Base-by-base conservation (phyloP, 37 sponge, comb jelly and placozoan genomes). In the Haliclona indistincta region DNA sequence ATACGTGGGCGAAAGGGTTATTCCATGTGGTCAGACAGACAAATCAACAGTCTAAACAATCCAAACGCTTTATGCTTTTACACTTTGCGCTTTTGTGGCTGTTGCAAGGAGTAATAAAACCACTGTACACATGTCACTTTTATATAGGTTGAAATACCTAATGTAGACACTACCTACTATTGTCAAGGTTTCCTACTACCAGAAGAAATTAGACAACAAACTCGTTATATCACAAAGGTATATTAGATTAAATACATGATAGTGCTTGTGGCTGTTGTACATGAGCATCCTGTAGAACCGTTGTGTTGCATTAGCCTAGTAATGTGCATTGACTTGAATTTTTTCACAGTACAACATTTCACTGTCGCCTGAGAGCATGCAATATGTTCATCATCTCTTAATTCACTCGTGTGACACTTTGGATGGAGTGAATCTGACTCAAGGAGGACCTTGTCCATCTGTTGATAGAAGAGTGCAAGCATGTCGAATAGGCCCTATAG, bases 81-180 rank as follows among this genome's bases (percentile, higher is more conserved):
- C n/a, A n/a, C n/a, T n/a, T n/a, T n/a, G n/a, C n/a, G n/a, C n/a
- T n/a, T n/a, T n/a, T n/a, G n/a, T n/a, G n/a, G n/a, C n/a, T n/a
- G n/a, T n/a, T n/a, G n/a, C n/a, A n/a, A n/a, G n/a, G n/a, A n/a
- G n/a, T n/a, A n/a, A n/a, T n/a, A n/a, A n/a, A n/a, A n/a, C n/a
- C n/a, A n/a, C n/a, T n/a, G n/a, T n/a, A n/a, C n/a, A n/a, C n/a
- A n/a, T n/a, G n/a, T n/a, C n/a, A n/a, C n/a, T n/a, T n/a, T n/a
- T n/a, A 6, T 58, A 6, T 58, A 78, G 86, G 54, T 85, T 47
- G 34, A 33, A 13, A 69, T 86, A 36, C 86, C 86, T 17, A 28
- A 19, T 20, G 63, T 34, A 26, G 75, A 67, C 63, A 86, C 86
- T 28, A 79, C 86, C 40, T 86, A 86, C 79, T 86, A 75, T 74